Evolutionary conservation across 2,888 invertebrate species (phyloP).

Genomic region (Octodonta nipae): DNA sequence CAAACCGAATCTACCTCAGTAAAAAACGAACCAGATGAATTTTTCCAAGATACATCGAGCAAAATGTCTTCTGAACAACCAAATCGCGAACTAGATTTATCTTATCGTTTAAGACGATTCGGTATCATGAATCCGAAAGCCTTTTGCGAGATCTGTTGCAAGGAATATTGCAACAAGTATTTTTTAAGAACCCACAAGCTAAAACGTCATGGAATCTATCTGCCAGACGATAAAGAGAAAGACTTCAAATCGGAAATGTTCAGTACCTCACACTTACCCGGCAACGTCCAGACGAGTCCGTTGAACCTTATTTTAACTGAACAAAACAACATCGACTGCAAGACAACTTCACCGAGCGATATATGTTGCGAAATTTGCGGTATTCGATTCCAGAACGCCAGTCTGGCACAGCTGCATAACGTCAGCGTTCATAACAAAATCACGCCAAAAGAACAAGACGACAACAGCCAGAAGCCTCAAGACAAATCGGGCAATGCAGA

Average conservation of each 20-base stretch:
- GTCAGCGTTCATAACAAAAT: constrained; percentile 31
- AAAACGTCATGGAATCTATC: constrained; percentile 76
- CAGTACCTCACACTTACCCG: constrained; percentile 22
- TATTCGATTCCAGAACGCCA: constrained; percentile 40
- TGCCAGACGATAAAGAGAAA: constrained; percentile 44
- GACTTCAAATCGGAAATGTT: constrained; percentile 33
- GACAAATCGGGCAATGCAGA: constrained; percentile 36
- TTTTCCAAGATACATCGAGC: constrained; percentile 27
- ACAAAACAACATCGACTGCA: constrained; percentile 44
- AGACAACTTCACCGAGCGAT: constrained; percentile 36
- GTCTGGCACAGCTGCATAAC: constrained; percentile 33
- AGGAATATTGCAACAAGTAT: constrained; percentile 87
- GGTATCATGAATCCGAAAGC: constrained; percentile 77
- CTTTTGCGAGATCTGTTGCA: constrained; percentile 87
- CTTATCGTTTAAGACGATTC: constrained; percentile 60
- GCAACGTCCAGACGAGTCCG: constrained; percentile 57
- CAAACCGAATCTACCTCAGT: constrained; percentile 32
- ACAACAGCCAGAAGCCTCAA: constrained; percentile 22
- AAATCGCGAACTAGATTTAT: constrained; percentile 55
- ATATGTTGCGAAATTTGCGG: constrained; percentile 40
- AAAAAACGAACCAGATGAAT: constrained; percentile 29
- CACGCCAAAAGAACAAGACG: constrained; percentile 16
- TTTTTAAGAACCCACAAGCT: constrained; percentile 84
- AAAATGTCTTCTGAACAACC: constrained; percentile 31
- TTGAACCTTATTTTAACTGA: constrained; percentile 64